Evolutionary conservation across 2,113 vertebrate species (phyloP).

Genomic region (Lepisosteus oculatus): DNA sequence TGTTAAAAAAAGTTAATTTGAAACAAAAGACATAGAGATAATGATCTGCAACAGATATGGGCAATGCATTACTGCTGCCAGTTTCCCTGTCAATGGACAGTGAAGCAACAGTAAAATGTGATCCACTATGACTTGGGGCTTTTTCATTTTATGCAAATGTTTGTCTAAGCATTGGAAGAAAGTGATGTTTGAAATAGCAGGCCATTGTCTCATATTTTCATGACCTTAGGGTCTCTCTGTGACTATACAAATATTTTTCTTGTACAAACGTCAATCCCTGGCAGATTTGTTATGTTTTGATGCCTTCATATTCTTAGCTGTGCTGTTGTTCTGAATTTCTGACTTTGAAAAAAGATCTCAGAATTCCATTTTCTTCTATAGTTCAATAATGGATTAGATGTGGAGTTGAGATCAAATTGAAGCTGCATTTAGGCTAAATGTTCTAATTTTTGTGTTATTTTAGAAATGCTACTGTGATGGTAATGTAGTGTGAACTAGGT

Average conservation of each 20-base stretch:
- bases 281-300: conserved; percentile 31
- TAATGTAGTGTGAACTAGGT: no score
- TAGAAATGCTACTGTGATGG: no score
- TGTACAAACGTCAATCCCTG: conserved; percentile 24
- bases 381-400: no score
- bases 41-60: no score
- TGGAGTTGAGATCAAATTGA: no score
- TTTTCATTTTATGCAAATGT: conserved; percentile 13
- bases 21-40: no score
- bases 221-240: conserved; percentile 18
- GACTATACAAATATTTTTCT: conserved; percentile 26
- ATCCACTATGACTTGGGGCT: conserved; percentile 5
- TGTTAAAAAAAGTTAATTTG: no score
- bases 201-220: conserved; percentile 16
- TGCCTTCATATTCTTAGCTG: conserved; percentile 19
- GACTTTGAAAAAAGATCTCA: background rate
- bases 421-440: no score
- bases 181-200: conserved; percentile 14
- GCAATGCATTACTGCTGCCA: no score
- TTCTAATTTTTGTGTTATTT: no score
- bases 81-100: background rate
- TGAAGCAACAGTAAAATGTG: conserved; percentile 1
- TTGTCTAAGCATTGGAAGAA: conserved; percentile 21
- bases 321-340: conserved; percentile 11
- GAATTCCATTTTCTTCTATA: no score